phyloP scores from a whole-genome alignment of 2,113 vertebrate genomes.

The Pteronura brasiliensis region DNA sequence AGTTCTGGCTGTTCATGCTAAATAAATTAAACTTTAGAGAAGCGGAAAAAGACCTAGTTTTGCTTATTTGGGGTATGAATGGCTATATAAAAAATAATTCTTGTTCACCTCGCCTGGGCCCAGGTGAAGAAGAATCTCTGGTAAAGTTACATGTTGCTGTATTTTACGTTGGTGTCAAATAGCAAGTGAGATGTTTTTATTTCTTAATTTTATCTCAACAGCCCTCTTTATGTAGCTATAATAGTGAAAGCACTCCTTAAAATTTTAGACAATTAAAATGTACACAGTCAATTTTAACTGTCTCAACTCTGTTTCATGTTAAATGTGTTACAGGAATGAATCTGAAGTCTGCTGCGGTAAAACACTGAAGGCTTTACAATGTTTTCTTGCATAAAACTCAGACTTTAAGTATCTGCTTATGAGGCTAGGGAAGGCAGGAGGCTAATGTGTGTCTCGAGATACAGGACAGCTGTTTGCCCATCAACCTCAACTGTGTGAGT shows the following conservation, averaged over 20 bases:
- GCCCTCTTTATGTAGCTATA: neutral
- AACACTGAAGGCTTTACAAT: constrained; percentile 77
- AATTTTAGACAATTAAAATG: constrained; percentile 50
- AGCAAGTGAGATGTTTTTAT: neutral
- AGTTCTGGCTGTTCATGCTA: neutral
- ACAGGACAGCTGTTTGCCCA: constrained; percentile 80
- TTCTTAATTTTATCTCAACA: neutral
- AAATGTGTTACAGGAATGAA: constrained; percentile 73
- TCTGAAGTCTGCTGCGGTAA: constrained; percentile 56
- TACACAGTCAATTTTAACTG: constrained; percentile 45
- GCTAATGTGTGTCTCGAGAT: constrained; percentile 78
- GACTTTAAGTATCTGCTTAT: constrained; percentile 73
- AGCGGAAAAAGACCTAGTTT: neutral
- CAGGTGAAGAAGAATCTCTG: neutral
- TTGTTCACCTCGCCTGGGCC: neutral
- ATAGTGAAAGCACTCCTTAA: constrained; percentile 38
- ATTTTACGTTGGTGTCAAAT: neutral
- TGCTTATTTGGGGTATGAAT: neutral
- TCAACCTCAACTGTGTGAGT: constrained; percentile 76
- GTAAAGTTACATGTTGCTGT: neutral
- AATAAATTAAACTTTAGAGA: constrained; percentile 9
- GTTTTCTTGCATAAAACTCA: constrained; percentile 75
- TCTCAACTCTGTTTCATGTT: constrained; percentile 66
- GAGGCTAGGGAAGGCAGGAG: constrained; percentile 74
- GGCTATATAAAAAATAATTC: neutral